Percentiles rank a stretch among this genome's conserved stretches.
phyloP scores from a whole-genome alignment of 2,113 vertebrate genomes.

The Macquaria australasica region DNA sequence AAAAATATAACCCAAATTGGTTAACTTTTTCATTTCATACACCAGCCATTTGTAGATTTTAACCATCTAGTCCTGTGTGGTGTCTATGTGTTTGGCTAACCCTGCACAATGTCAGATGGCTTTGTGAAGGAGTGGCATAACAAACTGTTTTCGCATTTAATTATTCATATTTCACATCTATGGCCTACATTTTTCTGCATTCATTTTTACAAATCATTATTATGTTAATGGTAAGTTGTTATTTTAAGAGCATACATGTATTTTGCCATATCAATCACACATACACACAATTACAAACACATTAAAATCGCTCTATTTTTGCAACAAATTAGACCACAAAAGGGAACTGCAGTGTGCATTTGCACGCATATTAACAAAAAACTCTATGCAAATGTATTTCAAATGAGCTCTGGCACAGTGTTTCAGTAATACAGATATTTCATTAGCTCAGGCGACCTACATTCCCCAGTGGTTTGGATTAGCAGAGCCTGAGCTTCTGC shows the following conservation, averaged over 20 bases:
- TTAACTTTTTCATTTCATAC: neutral
- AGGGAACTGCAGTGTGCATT: neutral
- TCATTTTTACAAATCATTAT: neutral
- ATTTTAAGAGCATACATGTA: neutral
- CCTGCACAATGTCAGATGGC: neutral
- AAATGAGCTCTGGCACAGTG: slow-evolving; percentile 35
- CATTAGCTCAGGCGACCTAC: slow-evolving; percentile 60
- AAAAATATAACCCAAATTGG: neutral
- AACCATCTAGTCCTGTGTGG: neutral
- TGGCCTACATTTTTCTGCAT: slow-evolving; percentile 8
- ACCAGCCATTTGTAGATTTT: neutral
- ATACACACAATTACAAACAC: neutral
- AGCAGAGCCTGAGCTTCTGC: slow-evolving; percentile 48
- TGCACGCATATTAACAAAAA: slow-evolving; percentile 33
- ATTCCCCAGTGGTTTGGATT: slow-evolving; percentile 61
- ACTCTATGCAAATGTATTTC: slow-evolving; percentile 24
- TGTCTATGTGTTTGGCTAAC: neutral
- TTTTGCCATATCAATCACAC: neutral
- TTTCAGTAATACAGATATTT: slow-evolving; percentile 59
- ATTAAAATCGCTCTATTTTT: slow-evolving; percentile 11
- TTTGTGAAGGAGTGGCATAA: neutral
- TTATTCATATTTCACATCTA: neutral
- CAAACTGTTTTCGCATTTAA: neutral
- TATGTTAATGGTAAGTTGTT: neutral
- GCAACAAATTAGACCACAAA: slow-evolving; percentile 12